Conservation (phyloP, 2,113 vertebrate genomes). For the Halcyon malimbica region DNA sequence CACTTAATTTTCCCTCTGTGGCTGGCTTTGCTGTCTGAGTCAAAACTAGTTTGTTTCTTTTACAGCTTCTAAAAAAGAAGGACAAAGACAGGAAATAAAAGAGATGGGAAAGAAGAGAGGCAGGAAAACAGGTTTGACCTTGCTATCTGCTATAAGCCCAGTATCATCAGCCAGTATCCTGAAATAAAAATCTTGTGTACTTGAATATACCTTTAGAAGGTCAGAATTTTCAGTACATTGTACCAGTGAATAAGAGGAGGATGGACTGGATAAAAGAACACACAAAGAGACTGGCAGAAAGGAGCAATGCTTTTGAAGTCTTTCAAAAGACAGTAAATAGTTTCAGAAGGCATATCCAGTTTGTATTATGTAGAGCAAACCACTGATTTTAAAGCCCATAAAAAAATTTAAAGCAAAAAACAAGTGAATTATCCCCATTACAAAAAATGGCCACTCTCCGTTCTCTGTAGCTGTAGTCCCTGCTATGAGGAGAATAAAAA, state of each 20-base stretch:
- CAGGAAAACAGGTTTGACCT: neutral
- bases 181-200: neutral
- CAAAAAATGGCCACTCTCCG: neutral
- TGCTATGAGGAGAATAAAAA: neutral
- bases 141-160: neutral
- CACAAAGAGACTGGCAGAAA: neutral
- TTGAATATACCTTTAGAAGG: neutral
- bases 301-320: neutral
- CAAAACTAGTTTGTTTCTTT: neutral
- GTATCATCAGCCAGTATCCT: neutral
- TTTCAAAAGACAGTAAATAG: neutral
- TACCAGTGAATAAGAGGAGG: neutral
- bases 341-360: neutral
- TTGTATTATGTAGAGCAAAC: neutral
- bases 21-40: neutral
- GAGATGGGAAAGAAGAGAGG: neutral
- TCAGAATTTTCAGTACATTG: neutral
- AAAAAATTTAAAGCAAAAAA: neutral
- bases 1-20: neutral
- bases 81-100: neutral
- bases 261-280: neutral
- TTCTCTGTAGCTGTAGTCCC: neutral
- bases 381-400: neutral
- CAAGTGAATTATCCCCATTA: neutral
- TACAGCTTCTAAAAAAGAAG: neutral